Conservation (phyloP, 2,888 invertebrate species). For the Eupithecia abbreviata region DNA sequence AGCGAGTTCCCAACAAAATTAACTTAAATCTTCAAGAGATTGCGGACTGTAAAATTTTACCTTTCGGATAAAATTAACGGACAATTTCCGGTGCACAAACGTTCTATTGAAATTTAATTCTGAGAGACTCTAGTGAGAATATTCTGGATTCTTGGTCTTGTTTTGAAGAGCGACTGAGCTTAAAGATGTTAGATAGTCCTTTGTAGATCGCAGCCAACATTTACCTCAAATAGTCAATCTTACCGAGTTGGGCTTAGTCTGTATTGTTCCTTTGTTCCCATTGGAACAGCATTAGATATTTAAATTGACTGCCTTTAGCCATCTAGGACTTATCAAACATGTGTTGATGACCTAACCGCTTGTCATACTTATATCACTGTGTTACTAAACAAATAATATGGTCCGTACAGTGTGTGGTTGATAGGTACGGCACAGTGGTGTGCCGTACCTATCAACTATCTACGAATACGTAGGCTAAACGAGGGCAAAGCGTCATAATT, state of each 20-base stretch:
- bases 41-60: conserved; percentile 58
- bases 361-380: neutral
- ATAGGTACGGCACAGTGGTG: no score
- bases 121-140: conserved; percentile 48
- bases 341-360: neutral
- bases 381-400: neutral
- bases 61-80: conserved; percentile 60
- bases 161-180: conserved; percentile 30
- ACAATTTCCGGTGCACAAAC: conserved; percentile 55
- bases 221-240: conserved; percentile 32
- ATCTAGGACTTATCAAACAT: neutral
- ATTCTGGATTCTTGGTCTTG: conserved; percentile 45
- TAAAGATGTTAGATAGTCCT: conserved; percentile 34
- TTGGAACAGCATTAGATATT: conserved; percentile 23
- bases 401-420: no score
- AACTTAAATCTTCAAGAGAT: conserved; percentile 60
- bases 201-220: conserved; percentile 38
- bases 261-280: conserved; percentile 29
- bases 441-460: neutral
- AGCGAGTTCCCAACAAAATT: conserved; percentile 60
- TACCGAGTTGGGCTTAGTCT: conserved; percentile 30
- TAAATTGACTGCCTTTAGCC: neutral
- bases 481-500: neutral
- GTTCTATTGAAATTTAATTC: conserved; percentile 51
- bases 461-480: neutral